phyloP scores from a whole-genome alignment of 2,113 vertebrate genomes.

The Corythoichthys haematopterus region DNA sequence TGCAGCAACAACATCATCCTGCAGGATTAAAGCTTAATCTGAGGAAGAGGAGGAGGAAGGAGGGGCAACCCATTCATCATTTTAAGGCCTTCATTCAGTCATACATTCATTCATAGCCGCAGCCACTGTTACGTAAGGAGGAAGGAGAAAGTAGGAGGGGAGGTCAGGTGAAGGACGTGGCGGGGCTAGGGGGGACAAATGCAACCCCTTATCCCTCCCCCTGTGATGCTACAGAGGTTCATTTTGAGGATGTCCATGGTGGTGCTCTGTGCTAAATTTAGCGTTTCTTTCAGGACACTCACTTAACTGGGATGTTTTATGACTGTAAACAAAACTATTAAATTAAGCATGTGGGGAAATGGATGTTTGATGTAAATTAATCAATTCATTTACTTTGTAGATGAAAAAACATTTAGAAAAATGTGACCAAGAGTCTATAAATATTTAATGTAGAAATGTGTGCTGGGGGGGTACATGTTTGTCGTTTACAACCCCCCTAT shows the following conservation, averaged over 20 bases:
- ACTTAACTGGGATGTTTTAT: background rate
- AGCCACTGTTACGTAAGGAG: constrained; percentile 35
- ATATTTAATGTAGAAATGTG: too few species aligned
- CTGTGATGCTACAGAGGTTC: background rate
- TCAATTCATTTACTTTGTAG: too few species aligned
- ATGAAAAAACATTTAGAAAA: too few species aligned
- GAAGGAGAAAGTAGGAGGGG: constrained; percentile 3
- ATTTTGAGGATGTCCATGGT: constrained; percentile 5
- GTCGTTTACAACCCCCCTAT: too few species aligned
- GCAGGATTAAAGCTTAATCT: constrained; percentile 74
- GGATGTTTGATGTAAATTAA: too few species aligned
- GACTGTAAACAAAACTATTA: too few species aligned
- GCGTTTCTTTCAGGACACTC: background rate
- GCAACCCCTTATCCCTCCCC: background rate
- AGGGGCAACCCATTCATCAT: constrained; percentile 66
- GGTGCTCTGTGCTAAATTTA: constrained; percentile 17
- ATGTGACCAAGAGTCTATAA: too few species aligned
- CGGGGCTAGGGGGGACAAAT: constrained; percentile 7
- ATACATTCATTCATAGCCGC: constrained; percentile 17
- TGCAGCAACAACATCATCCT: constrained; percentile 2
- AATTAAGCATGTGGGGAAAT: too few species aligned
- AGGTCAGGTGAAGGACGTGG: constrained; percentile 31
- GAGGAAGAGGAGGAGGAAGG: constrained; percentile 16
- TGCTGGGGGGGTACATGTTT: too few species aligned
- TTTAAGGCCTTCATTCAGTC: constrained; percentile 44